These are phyloP conservation scores for Montipora capitata DNA, from an alignment of 92 coral and sea anemone species.

Conservation along the genomic window DNA sequence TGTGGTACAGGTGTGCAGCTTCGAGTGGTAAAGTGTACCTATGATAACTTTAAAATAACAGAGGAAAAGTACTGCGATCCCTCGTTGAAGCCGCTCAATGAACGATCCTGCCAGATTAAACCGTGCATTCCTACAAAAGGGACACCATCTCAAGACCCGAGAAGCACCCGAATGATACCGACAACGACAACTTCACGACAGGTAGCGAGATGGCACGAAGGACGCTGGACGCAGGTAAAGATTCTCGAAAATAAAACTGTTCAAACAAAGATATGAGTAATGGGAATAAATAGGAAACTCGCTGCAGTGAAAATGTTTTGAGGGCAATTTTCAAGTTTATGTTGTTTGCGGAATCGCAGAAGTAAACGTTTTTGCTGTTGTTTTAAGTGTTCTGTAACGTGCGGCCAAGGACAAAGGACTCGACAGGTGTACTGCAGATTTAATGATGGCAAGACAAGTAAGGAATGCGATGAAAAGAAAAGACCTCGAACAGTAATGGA, in stretches of 20 bases:
- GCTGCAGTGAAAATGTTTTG: neutral
- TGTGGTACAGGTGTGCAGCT: slow-evolving; percentile 90
- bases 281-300: neutral
- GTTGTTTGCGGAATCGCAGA: too few relatives aligned
- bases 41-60: slow-evolving; percentile 81
- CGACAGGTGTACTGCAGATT: slow-evolving; percentile 76
- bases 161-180: slow-evolving; percentile 9
- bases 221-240: slow-evolving; percentile 37
- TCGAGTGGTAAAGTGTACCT: slow-evolving; percentile 92
- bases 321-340: too few relatives aligned
- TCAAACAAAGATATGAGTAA: neutral
- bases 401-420: slow-evolving; percentile 75
- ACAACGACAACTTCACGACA: slow-evolving; percentile 7
- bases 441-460: slow-evolving; percentile 35
- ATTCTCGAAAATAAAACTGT: neutral
- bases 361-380: neutral
- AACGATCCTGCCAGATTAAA: slow-evolving; percentile 73
- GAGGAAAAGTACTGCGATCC: slow-evolving; percentile 82
- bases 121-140: slow-evolving; percentile 62
- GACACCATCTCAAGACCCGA: neutral
- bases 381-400: slow-evolving; percentile 60
- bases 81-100: slow-evolving; percentile 70
- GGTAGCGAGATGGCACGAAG: slow-evolving; percentile 38
- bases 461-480: slow-evolving; percentile 47
- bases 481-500: slow-evolving; percentile 72